Evolutionary conservation across 2,113 vertebrate species (phyloP), one percentile per base, ranked within the genome.

Genomic region (Oenanthe melanoleuca): DNA sequence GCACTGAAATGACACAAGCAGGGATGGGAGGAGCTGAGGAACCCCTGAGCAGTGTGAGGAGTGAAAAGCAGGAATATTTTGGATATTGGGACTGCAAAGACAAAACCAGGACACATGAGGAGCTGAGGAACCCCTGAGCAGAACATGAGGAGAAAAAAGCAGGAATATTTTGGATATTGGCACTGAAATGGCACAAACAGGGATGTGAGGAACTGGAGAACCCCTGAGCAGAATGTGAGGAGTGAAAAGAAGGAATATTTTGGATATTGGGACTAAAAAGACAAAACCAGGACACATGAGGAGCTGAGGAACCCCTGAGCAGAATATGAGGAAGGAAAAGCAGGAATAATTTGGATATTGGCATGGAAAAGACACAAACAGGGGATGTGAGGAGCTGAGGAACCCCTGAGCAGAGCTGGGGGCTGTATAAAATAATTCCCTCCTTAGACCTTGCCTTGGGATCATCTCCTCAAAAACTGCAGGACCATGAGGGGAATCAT

Each of bases 341-440:
- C 38, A 38, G 38, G 38, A 38, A 38, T 38, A 38, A 11, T 38
- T 38, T 38, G 38, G 10, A 38, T 67, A 14, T 4, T 20, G 17
- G 6, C 44, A 34, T 1, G 0, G 23, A 45, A 47, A 2, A 44
- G 29, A 4, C 61, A 44, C 21, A 65, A 12, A 10, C 14, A 44
- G 40, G 15, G 20, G 40, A 3, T 42, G 38, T 21, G 38, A 42
- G 28, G 38, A 42, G 9, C 17, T 64, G 28, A 64, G 29, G 63
- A 33, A 3, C 21, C 40, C 38, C 22, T 25, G 42, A 45, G 14
- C 34, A 52, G 34, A 37, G 9, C 21, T 3, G 1, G 16, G 29
- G 13, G 28, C 23, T 31, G 21, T 31, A n/a, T 26, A 49, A n/a
- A 18, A 31, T 21, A 13, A 4, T 34, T 6, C 67, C 28, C 6